Evolutionary conservation across 2,888 invertebrate species (phyloP).

Genomic region (Lepidonotus clava): DNA sequence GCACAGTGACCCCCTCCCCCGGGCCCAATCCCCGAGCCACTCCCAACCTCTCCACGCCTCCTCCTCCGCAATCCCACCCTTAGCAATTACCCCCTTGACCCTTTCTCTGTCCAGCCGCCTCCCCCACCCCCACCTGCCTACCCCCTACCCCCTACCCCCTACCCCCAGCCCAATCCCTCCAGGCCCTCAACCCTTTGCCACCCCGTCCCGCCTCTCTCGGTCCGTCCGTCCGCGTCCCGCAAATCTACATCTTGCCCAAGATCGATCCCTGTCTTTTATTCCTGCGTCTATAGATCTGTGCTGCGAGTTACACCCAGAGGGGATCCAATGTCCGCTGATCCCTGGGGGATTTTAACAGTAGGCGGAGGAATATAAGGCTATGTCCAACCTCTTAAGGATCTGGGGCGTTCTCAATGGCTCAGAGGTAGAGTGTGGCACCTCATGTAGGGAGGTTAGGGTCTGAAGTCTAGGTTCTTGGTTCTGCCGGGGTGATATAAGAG

Average conservation of each 20-base stretch:
- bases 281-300: no score
- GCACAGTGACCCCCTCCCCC: neutral
- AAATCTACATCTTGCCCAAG: neutral
- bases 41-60: neutral
- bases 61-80: neutral
- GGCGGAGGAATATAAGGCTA: no score
- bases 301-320: no score
- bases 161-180: no score
- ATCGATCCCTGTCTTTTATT: constrained; percentile 13
- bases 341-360: no score
- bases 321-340: no score
- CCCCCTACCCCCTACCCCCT: neutral
- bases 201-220: neutral
- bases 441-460: no score
- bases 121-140: neutral
- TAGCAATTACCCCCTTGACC: constrained; percentile 10
- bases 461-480: no score
- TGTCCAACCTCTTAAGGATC: no score
- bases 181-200: neutral
- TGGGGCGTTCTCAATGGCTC: no score
- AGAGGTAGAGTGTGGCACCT: no score
- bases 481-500: no score
- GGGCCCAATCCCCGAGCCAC: neutral
- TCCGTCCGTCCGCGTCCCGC: neutral
- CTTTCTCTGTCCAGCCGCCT: neutral